Conservation (phyloP, 92 coral and sea anemone species). For the Phymanthus crucifer region DNA sequence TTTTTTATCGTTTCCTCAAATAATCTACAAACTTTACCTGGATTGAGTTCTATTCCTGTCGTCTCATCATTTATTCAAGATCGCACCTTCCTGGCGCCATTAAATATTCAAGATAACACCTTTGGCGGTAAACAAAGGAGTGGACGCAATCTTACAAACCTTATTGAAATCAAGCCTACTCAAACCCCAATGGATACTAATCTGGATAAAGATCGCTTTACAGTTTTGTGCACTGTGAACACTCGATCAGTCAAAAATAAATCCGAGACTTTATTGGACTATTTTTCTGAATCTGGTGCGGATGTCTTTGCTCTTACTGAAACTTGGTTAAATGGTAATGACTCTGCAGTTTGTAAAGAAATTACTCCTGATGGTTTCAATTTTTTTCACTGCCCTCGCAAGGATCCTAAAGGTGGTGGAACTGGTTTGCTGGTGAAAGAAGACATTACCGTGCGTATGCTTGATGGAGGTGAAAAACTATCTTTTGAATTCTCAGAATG, state of each 20-base stretch:
- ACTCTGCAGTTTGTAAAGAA: slow-evolving; percentile 20
- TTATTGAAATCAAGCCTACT: too few relatives aligned
- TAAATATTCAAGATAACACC: background rate
- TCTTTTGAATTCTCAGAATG: background rate
- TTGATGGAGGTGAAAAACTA: background rate
- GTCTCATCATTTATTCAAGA: background rate
- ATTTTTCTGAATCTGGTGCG: slow-evolving; percentile 17
- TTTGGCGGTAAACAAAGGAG: background rate
- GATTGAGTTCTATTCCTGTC: background rate
- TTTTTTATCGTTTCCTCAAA: background rate
- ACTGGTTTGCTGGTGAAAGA: slow-evolving; percentile 17
- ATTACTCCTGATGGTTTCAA: slow-evolving; percentile 8
- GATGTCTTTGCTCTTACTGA: slow-evolving; percentile 1
- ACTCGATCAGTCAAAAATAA: background rate
- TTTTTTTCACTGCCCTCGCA: slow-evolving; percentile 18
- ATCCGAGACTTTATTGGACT: slow-evolving; percentile 10
- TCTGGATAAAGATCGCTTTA: too few relatives aligned
- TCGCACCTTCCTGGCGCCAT: background rate
- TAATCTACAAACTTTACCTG: background rate
- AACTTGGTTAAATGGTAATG: background rate
- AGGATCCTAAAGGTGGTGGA: slow-evolving; percentile 21
- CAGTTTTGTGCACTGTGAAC: background rate
- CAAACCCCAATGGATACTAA: slow-evolving; percentile 16
- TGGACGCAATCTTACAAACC: background rate
- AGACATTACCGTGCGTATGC: background rate